Conservation (phyloP, 2,888 invertebrate genomes). For the Plutella xylostella region DNA sequence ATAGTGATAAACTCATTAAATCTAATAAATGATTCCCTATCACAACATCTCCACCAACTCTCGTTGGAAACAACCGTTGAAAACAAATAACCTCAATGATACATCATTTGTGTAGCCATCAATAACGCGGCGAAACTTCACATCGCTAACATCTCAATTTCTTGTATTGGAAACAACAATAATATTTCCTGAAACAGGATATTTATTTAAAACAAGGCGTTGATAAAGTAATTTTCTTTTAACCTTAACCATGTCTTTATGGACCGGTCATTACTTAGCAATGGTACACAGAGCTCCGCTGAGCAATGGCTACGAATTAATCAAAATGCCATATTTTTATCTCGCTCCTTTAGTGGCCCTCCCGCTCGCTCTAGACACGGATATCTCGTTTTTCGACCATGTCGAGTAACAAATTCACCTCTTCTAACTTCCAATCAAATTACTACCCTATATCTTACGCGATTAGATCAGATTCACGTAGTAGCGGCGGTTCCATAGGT, state of each 20-base stretch:
- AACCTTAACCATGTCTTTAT: constrained; percentile 71
- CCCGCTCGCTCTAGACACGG: constrained; percentile 55
- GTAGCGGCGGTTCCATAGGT: background rate
- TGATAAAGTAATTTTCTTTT: constrained; percentile 71
- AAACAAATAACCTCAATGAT: constrained; percentile 54
- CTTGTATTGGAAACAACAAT: constrained; percentile 67
- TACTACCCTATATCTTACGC: background rate
- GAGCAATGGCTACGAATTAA: constrained; percentile 68
- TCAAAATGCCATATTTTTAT: constrained; percentile 66
- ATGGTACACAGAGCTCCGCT: constrained; percentile 68
- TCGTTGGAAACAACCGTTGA: constrained; percentile 27
- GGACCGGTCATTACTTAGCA: constrained; percentile 70
- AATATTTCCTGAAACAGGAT: constrained; percentile 70
- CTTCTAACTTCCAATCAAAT: background rate
- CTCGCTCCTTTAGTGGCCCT: constrained; percentile 44
- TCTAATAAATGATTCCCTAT: constrained; percentile 7
- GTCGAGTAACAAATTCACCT: constrained; percentile 32
- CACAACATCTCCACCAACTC: constrained; percentile 11
- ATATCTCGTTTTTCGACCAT: constrained; percentile 51
- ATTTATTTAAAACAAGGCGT: constrained; percentile 71
- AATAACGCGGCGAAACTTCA: constrained; percentile 62
- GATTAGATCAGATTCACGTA: background rate
- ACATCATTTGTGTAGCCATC: constrained; percentile 62
- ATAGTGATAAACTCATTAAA: background rate
- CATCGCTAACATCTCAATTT: constrained; percentile 64